Evolutionary conservation across 2,797 vertebrate genomes (phyloP).

Genomic region (Heliangelus exortis): DNA sequence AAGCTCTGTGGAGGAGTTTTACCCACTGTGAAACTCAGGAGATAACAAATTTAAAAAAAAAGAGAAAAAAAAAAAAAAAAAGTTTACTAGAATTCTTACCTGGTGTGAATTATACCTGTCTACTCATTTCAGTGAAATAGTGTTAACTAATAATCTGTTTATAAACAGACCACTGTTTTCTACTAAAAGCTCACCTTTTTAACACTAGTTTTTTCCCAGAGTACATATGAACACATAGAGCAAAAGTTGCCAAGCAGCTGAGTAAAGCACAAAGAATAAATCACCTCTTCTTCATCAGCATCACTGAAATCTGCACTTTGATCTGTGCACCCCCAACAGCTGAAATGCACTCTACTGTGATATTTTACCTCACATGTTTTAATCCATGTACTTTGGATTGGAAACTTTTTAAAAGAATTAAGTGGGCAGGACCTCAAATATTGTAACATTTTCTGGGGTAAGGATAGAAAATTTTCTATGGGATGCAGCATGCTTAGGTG

Average conservation of each 20-base stretch:
- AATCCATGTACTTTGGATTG: background rate
- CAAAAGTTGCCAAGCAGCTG: background rate
- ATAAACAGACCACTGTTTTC: background rate
- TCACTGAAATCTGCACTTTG: background rate
- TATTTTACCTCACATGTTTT: background rate
- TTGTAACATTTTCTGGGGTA: background rate
- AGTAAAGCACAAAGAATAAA: background rate
- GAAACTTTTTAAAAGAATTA: background rate
- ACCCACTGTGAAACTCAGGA: background rate
- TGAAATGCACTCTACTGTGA: background rate
- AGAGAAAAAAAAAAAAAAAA: background rate
- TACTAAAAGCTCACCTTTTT: background rate
- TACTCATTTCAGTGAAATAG: background rate
- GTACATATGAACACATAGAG: background rate
- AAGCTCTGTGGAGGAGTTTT: background rate
- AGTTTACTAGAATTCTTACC: background rate
- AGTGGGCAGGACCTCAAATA: background rate
- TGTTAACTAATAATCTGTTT: background rate
- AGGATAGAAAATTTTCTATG: background rate
- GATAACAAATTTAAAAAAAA: no score
- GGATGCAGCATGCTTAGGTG: fast-evolving
- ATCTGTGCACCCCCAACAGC: background rate
- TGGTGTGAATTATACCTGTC: background rate
- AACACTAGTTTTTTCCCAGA: background rate
- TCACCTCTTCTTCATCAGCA: background rate